phyloP scores from a whole-genome alignment of 2,888 invertebrate genomes.

The Drosophila falleni region DNA sequence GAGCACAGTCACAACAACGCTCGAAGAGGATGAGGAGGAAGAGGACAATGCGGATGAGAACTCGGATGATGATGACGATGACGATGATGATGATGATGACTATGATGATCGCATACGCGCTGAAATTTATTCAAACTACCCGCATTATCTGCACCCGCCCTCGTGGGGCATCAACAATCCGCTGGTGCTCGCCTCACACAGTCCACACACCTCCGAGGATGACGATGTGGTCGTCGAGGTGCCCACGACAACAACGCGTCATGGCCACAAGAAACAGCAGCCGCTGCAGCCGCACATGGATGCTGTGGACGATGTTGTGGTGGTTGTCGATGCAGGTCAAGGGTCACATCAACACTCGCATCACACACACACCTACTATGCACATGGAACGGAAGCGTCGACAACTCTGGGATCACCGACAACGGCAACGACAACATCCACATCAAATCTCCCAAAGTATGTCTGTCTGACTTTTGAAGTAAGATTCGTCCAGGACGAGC shows the following conservation, averaged over 20 bases:
- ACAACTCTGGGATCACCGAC: conserved; percentile 60
- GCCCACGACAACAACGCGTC: conserved; percentile 78
- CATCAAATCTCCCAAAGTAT: conserved; percentile 58
- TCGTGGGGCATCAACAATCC: conserved; percentile 85
- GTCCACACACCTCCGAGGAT: conserved; percentile 85
- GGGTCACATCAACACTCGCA: conserved; percentile 58
- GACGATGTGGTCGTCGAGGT: conserved; percentile 80
- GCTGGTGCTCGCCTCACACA: conserved; percentile 85
- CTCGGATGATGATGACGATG: conserved; percentile 75
- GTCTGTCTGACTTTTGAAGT: conserved; percentile 22
- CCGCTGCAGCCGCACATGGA: conserved; percentile 34
- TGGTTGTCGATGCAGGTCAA: conserved; percentile 75
- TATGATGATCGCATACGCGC: conserved; percentile 86
- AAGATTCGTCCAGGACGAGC: conserved; percentile 53
- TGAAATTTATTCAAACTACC: conserved; percentile 86
- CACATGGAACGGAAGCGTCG: conserved; percentile 67
- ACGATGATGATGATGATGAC: conserved; percentile 86
- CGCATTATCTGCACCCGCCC: conserved; percentile 88
- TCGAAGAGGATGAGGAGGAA: conserved; percentile 76
- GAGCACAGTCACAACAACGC: conserved; percentile 59
- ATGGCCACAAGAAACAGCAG: conserved; percentile 58
- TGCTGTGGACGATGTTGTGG: conserved; percentile 81
- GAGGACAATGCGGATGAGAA: conserved; percentile 50
- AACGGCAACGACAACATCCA: conserved; percentile 49
- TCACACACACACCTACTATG: conserved; percentile 68